Conservation (phyloP, 2,797 vertebrate species). For the Sebastes steindachneri region DNA sequence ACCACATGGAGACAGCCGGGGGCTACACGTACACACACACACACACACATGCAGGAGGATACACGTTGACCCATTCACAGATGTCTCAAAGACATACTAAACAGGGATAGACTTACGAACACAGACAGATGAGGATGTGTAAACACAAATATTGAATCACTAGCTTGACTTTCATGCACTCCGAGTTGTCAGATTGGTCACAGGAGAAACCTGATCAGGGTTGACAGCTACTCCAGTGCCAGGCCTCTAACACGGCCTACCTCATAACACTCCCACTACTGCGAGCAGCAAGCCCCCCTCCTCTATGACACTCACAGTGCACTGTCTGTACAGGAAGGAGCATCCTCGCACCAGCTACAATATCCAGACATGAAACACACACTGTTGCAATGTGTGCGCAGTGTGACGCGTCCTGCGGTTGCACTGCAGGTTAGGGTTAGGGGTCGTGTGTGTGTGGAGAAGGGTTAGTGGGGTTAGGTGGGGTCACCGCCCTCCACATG, state of each 20-base stretch:
- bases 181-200: slow-evolving; percentile 43
- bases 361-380: slow-evolving; percentile 19
- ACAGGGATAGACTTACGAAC: slow-evolving; percentile 46
- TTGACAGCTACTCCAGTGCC: slow-evolving; percentile 2
- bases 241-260: slow-evolving; percentile 8
- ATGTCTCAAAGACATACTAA: slow-evolving; percentile 64
- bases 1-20: slow-evolving; percentile 84
- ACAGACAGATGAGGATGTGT: slow-evolving; percentile 44
- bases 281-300: slow-evolving; percentile 10
- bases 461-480: slow-evolving; percentile 74
- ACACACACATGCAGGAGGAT: slow-evolving; percentile 21
- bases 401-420: slow-evolving; percentile 35
- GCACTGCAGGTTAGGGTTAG: slow-evolving; percentile 54
- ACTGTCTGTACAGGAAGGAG: slow-evolving; percentile 35
- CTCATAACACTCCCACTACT: neutral
- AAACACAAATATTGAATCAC: slow-evolving; percentile 62
- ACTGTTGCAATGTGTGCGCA: neutral
- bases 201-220: slow-evolving; percentile 36
- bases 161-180: slow-evolving; percentile 12
- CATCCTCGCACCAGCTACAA: slow-evolving; percentile 15
- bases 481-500: slow-evolving; percentile 77
- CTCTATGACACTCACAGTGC: neutral
- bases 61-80: slow-evolving; percentile 64
- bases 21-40: slow-evolving; percentile 58
- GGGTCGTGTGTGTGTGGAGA: slow-evolving; percentile 64